Conservation (phyloP, 2,113 vertebrate genomes). For the Noctilio leporinus region DNA sequence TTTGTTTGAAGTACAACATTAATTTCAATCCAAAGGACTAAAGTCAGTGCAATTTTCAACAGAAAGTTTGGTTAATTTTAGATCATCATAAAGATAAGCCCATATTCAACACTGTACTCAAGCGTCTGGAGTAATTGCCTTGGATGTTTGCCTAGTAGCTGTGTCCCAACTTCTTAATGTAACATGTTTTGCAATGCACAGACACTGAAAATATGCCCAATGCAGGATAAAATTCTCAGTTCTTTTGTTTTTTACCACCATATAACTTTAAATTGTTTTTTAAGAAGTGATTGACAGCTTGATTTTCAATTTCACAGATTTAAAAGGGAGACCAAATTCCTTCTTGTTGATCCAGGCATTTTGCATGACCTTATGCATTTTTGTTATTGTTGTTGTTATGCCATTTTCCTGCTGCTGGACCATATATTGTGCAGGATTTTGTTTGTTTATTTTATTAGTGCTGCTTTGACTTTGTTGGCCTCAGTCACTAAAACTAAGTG, state of each 20-base stretch:
- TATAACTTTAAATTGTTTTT: neutral
- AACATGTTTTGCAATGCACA: neutral
- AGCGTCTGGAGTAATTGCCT: neutral
- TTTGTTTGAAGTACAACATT: neutral
- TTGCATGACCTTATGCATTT: constrained; percentile 41
- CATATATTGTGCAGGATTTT: neutral
- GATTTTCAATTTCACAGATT: constrained; percentile 51
- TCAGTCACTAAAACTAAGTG: too few relatives aligned
- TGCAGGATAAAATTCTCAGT: constrained; percentile 29
- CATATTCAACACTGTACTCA: neutral
- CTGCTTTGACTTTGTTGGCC: neutral
- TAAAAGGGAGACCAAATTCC: constrained; percentile 46
- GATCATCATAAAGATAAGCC: neutral
- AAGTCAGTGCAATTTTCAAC: neutral
- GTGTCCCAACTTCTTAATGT: neutral
- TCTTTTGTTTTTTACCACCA: constrained; percentile 6
- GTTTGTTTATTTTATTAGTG: neutral
- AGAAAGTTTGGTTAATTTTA: neutral
- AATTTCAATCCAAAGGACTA: neutral
- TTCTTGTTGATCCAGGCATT: constrained; percentile 26
- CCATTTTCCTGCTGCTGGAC: neutral
- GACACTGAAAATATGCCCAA: neutral
- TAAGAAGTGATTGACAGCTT: constrained; percentile 50
- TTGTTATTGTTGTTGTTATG: constrained; percentile 19
- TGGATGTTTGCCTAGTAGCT: neutral